A percentile compares a stretch with the other conserved stretches of the same genome.
These are phyloP conservation scores for Octonoba sinensis DNA, from an alignment of 2,888 invertebrate genomes.

Conservation along the genomic window DNA sequence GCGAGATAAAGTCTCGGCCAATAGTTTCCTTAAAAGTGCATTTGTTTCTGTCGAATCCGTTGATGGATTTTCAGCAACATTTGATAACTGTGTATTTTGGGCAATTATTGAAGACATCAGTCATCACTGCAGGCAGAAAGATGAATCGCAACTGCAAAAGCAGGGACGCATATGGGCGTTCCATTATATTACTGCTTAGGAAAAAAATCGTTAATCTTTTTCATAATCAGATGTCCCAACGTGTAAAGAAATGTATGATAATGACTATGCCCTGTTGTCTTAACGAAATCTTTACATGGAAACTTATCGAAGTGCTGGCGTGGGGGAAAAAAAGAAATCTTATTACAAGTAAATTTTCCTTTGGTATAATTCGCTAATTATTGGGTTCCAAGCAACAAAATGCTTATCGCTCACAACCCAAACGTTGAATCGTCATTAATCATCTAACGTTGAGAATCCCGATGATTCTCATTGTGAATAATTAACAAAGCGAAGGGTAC, in stretches of 20 bases:
- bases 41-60: no score
- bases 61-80: no score
- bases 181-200: background rate
- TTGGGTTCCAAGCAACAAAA: background rate
- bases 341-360: conserved; percentile 58
- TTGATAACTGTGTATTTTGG: no score
- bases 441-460: conserved; percentile 7
- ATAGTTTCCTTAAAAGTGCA: no score
- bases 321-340: conserved; percentile 14
- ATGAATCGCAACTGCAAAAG: no score
- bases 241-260: conserved; percentile 39
- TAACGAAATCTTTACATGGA: conserved; percentile 45
- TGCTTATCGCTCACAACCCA: conserved; percentile 32
- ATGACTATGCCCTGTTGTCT: conserved; percentile 14
- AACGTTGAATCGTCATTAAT: conserved; percentile 3
- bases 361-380: conserved; percentile 61
- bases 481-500: conserved; percentile 24
- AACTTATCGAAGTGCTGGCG: conserved; percentile 13
- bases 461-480: conserved; percentile 5
- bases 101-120: no score
- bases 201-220: conserved; percentile 16
- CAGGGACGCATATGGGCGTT: no score
- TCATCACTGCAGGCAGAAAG: no score
- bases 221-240: conserved; percentile 22
- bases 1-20: no score